Conservation (phyloP, 2,113 vertebrate species). For the Plecturocebus donacophilus region DNA sequence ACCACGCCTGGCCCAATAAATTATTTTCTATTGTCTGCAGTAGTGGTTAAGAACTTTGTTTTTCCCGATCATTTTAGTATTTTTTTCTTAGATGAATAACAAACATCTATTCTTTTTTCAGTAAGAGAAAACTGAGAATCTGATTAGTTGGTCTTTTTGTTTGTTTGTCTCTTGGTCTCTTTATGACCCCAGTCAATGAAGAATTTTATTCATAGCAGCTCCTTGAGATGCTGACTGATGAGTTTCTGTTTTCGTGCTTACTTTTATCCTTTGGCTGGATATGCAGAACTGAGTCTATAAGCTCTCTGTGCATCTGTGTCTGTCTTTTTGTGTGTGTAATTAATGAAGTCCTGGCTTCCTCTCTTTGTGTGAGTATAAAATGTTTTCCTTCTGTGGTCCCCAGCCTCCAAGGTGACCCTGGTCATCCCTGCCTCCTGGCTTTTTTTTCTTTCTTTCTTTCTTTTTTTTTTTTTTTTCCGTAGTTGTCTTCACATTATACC, state of each 20-base stretch:
- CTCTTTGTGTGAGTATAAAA: neutral
- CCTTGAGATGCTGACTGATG: neutral
- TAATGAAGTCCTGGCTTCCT: neutral
- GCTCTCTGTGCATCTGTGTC: neutral
- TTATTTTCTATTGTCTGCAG: neutral
- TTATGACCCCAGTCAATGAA: neutral
- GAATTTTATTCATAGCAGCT: neutral
- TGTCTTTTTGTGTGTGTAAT: neutral
- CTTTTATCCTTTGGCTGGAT: neutral
- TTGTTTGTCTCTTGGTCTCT: neutral
- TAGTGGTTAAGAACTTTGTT: conserved; percentile 6
- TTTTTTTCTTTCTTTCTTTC: neutral
- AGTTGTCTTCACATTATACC: neutral
- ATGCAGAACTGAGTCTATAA: neutral
- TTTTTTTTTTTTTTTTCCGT: neutral
- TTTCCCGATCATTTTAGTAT: neutral
- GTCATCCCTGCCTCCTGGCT: neutral
- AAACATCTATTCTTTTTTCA: neutral
- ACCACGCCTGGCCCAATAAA: neutral
- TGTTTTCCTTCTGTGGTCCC: neutral
- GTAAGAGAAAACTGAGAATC: neutral
- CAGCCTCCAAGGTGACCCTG: neutral
- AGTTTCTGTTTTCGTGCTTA: neutral
- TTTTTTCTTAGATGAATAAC: neutral
- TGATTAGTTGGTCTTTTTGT: neutral